Evolutionary conservation across 1,140 invertebrate species (phyloP).

Genomic region (Caenorhabditis brenneri): DNA sequence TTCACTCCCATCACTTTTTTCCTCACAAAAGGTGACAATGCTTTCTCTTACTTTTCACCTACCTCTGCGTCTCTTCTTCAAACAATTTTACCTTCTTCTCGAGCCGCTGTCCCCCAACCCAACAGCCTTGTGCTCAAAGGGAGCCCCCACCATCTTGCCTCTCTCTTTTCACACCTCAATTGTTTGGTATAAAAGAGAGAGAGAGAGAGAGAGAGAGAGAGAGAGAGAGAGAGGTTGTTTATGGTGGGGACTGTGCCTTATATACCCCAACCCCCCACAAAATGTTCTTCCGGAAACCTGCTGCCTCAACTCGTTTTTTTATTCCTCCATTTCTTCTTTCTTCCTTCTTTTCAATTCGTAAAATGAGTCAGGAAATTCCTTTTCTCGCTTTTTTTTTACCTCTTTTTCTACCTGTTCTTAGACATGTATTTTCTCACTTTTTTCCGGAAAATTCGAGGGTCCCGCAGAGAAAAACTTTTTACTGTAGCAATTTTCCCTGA

Average conservation of each 20-base stretch:
- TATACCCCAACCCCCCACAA: not conserved
- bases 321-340: no score
- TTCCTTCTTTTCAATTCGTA: not conserved
- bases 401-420: no score
- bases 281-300: not conserved
- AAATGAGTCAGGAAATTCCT: not conserved
- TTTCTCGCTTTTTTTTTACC: not conserved
- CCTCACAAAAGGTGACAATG: not conserved
- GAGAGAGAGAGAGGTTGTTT: no score
- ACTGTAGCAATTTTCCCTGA: no score
- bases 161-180: not conserved
- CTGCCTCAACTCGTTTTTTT: not conserved
- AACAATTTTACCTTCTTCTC: not conserved
- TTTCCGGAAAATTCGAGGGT: no score
- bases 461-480: no score
- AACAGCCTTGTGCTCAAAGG: not conserved
- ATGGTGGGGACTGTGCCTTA: no score
- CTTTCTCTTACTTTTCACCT: not conserved
- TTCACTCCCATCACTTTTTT: slow-evolving; percentile 2
- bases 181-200: no score
- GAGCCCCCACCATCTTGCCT: not conserved
- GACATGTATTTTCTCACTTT: no score
- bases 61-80: not conserved
- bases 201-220: no score
- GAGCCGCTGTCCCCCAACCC: not conserved